Conservation (phyloP, 1,140 invertebrate genomes). For the Drosophila sp. region DNA sequence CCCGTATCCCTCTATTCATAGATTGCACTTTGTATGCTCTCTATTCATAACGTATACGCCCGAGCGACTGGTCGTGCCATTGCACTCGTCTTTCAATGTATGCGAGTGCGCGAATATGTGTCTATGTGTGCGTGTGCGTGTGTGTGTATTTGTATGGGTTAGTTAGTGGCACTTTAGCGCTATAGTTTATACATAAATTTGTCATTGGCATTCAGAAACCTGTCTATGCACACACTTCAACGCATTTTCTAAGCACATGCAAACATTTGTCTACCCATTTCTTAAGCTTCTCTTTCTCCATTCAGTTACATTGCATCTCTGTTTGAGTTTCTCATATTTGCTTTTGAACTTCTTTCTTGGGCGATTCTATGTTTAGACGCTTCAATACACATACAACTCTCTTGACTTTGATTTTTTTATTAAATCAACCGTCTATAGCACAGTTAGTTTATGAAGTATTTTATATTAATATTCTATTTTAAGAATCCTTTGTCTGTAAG, state of each 20-base stretch:
- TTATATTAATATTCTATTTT: too few species aligned
- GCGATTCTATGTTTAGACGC: constrained; percentile 7
- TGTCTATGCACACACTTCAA: constrained; percentile 39
- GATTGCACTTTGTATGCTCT: constrained; percentile 55
- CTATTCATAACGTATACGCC: constrained; percentile 66
- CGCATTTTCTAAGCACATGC: constrained; percentile 42
- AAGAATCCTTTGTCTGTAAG: too few species aligned
- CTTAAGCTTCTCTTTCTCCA: constrained; percentile 21
- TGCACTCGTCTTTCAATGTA: constrained; percentile 55
- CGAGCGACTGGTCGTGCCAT: constrained; percentile 66
- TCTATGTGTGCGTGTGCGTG: constrained; percentile 15
- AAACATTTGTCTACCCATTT: constrained; percentile 46
- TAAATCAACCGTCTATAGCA: constrained; percentile 16
- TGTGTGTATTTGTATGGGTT: constrained; percentile 57
- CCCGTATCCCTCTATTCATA: constrained; percentile 61
- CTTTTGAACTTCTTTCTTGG: constrained; percentile 25
- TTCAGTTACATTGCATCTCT: constrained; percentile 27
- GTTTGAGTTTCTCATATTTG: constrained; percentile 35
- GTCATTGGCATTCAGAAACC: constrained; percentile 75
- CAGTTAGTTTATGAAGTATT: not conserved
- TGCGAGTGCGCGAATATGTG: constrained; percentile 11
- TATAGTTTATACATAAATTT: constrained; percentile 82
- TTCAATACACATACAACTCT: not conserved
- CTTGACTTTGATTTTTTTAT: constrained; percentile 33
- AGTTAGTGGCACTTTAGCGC: constrained; percentile 80